These are phyloP conservation scores for Aurelia sp. DNA, from an alignment of 30 jellyfish, hydroid and myxozoan species.

Conservation along the genomic window DNA sequence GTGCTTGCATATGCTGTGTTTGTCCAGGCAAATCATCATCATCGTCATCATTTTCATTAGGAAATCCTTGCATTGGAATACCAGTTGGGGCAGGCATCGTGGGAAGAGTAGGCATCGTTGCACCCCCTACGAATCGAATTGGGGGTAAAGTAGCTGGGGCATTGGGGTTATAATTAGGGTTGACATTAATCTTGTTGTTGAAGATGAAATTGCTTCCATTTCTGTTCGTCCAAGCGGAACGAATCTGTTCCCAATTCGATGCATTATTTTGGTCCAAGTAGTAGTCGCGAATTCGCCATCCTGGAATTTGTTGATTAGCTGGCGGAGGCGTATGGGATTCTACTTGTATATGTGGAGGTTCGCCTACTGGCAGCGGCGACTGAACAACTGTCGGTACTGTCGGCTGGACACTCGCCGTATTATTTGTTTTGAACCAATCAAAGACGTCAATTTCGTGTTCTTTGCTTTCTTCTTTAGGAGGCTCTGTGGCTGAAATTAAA, in stretches of 20 bases:
- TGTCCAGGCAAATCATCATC: constrained; percentile 23
- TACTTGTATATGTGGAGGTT: not conserved
- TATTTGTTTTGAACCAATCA: no score
- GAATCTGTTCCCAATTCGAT: constrained; percentile 70
- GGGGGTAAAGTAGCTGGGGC: constrained; percentile 38
- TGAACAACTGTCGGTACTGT: constrained; percentile 2
- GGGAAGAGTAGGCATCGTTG: constrained; percentile 61
- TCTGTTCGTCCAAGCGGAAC: constrained; percentile 71
- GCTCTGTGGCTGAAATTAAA: no score
- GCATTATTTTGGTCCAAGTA: constrained; percentile 55
- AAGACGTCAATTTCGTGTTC: no score
- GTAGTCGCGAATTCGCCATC: constrained; percentile 75
- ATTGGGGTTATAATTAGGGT: constrained; percentile 44
- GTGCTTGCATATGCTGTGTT: no score
- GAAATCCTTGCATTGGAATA: constrained; percentile 43
- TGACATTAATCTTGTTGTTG: constrained; percentile 42
- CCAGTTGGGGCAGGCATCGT: constrained; percentile 65
- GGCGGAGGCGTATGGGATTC: constrained; percentile 25
- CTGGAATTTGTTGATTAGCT: constrained; percentile 1
- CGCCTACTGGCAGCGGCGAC: constrained; percentile 19
- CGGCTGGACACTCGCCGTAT: not conserved
- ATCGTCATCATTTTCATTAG: constrained; percentile 33
- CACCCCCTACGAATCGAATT: constrained; percentile 44
- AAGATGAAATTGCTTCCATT: constrained; percentile 52
- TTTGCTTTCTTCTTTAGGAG: no score